These are phyloP conservation scores for Anser cygnoides DNA, from an alignment of 2,113 vertebrate species.

Conservation along the genomic window DNA sequence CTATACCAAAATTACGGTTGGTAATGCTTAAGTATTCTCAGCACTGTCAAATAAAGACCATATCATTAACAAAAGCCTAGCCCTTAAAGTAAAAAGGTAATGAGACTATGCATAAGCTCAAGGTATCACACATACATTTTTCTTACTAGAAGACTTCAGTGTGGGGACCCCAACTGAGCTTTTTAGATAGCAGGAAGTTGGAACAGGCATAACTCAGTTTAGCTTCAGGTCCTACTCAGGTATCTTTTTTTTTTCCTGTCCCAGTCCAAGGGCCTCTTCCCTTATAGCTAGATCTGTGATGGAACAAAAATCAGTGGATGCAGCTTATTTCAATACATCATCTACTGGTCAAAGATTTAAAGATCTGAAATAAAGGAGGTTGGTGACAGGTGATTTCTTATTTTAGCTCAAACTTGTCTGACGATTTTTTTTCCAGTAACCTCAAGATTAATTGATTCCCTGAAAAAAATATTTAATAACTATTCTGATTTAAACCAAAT, in stretches of 20 bases:
- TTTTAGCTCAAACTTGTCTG: not conserved
- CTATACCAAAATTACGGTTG: not conserved
- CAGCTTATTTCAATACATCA: not conserved
- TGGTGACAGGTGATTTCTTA: not conserved
- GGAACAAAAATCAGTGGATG: not conserved
- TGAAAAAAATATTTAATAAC: not conserved
- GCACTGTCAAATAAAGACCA: not conserved
- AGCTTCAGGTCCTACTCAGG: not conserved
- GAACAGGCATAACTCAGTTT: not conserved
- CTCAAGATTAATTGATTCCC: not conserved
- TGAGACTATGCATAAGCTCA: not conserved
- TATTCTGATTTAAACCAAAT: not conserved
- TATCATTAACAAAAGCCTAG: not conserved
- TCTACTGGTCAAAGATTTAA: not conserved
- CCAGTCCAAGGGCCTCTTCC: not conserved
- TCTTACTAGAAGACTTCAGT: not conserved
- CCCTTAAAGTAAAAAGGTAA: not conserved
- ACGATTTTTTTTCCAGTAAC: not conserved
- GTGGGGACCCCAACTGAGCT: not conserved
- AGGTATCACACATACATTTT: not conserved
- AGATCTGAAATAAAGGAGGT: not conserved
- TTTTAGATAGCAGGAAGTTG: not conserved
- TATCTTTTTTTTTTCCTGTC: too few species aligned
- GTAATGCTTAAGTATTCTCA: not conserved
- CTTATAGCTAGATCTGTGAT: not conserved